phyloP scores from a whole-genome alignment of 2,797 vertebrate species.

The Helostoma temminkii region DNA sequence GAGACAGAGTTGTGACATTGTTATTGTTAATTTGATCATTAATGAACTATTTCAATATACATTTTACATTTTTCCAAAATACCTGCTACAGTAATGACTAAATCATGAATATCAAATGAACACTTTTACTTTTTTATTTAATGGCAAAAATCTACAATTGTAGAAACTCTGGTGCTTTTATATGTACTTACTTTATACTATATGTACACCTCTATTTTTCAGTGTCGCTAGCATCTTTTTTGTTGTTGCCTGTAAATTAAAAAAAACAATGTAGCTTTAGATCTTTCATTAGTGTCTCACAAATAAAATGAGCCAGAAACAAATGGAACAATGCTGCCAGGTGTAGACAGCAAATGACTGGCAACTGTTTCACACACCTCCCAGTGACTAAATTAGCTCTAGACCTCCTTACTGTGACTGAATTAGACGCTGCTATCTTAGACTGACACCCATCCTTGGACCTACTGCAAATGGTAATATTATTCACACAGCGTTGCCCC shows the following conservation, averaged over 20 bases:
- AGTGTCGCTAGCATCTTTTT: too few species aligned
- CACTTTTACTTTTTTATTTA: too few species aligned
- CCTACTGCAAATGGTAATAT: conserved; percentile 71
- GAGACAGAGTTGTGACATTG: too few species aligned
- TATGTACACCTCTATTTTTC: too few species aligned
- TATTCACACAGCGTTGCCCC: conserved; percentile 45
- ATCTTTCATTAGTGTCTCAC: not conserved
- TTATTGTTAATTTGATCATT: too few species aligned
- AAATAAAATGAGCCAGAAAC: conserved; percentile 44
- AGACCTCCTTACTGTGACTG: conserved; percentile 72
- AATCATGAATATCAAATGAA: too few species aligned
- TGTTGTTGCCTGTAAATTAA: not conserved
- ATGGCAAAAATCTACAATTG: too few species aligned
- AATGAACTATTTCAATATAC: too few species aligned
- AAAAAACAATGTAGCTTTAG: not conserved
- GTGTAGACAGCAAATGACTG: conserved; percentile 80
- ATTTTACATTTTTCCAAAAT: too few species aligned
- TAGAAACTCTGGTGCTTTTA: too few species aligned
- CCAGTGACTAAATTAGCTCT: conserved; percentile 69
- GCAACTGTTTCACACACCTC: conserved; percentile 84
- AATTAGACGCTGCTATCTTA: conserved; percentile 81
- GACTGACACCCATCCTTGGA: conserved; percentile 57
- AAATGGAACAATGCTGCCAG: conserved; percentile 64
- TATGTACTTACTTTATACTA: too few species aligned
- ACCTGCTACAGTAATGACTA: too few species aligned